Evolutionary conservation across 2,888 invertebrate genomes (phyloP), one percentile per base, ranked within the genome.

Genomic region (Nymphalis polychloros): DNA sequence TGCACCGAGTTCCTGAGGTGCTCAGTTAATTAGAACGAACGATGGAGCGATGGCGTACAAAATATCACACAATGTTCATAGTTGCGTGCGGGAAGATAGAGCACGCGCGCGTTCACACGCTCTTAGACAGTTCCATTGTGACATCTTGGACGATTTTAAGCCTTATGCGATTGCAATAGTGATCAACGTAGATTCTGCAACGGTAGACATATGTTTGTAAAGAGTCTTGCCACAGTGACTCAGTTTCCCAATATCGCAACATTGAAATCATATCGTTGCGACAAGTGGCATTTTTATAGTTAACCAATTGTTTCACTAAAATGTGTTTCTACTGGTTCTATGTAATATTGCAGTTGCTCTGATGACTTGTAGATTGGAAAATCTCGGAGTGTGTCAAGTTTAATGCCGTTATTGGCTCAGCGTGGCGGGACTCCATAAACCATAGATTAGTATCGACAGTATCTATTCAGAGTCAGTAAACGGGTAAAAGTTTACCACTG

Each of bases 211-310:
- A 67, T 13, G 23, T 59, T 57, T 59, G 71, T 52, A 2, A 20
- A 13, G 59, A n/a, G 52, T 66, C 72, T 82, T 81, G 82, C 81
- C 81, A 80, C 81, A 83, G 81, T 84, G 83, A 80, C 83, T 84
- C 80, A 77, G 75, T 86, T 84, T 86, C 85, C 81, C 84, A 82
- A 87, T 81, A 79, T 80, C 75, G 74, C 64, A 73, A 68, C 77
- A 79, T 74, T 80, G 78, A 75, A 81, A 82, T 76, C 69, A 66
- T 78, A 80, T 80, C 80, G 75, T 81, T 81, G 80, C 80, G 77
- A 80, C 83, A 81, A 81, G 77, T 75, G 77, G 48, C 48, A 59
- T 50, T 68, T 63, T 59, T 31, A 55, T 65, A 52, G 65, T 63
- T 63, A 55, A 61, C 57, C 49, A 68, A 72, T 57, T 64, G 53